phyloP scores from a whole-genome alignment of 1,140 invertebrate species.

The Aphelinus atriplicis region DNA sequence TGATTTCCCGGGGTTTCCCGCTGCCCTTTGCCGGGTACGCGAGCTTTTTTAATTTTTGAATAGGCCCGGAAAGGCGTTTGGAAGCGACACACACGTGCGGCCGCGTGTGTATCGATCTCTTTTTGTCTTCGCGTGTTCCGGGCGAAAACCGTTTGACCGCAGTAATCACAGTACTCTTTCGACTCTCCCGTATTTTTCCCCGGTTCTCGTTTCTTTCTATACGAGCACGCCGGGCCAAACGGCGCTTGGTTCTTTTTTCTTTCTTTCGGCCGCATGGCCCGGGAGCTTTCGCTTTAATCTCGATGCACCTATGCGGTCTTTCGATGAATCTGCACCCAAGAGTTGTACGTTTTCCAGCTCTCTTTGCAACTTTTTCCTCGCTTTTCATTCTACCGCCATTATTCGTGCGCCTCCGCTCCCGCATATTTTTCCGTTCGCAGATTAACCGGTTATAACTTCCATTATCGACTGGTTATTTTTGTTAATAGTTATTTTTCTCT shows the following conservation, averaged over 20 bases:
- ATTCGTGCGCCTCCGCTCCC: too few species aligned
- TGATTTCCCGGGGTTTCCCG: too few species aligned
- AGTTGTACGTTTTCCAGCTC: not conserved
- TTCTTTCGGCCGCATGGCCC: too few species aligned
- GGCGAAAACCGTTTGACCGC: conserved; percentile 28
- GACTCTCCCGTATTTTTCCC: not conserved
- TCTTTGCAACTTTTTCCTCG: not conserved
- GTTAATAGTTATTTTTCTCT: not conserved
- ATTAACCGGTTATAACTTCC: not conserved
- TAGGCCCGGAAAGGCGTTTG: not conserved
- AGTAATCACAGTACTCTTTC: conserved; percentile 28
- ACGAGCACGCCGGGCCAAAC: not conserved
- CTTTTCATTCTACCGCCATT: not conserved
- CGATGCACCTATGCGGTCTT: conserved; percentile 10
- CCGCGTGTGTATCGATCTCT: too few species aligned
- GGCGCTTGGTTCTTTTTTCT: not conserved
- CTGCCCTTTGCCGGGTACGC: too few species aligned
- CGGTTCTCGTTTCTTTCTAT: conserved; percentile 5
- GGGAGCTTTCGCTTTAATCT: conserved; percentile 26
- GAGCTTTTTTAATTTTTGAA: not conserved
- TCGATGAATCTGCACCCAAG: conserved; percentile 1
- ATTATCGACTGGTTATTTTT: not conserved
- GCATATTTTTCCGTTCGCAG: not conserved
- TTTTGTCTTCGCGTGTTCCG: conserved; percentile 5
- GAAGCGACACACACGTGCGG: too few species aligned